phyloP scores from a whole-genome alignment of 2,888 invertebrate species.

The Drosophila suboccidentalis region DNA sequence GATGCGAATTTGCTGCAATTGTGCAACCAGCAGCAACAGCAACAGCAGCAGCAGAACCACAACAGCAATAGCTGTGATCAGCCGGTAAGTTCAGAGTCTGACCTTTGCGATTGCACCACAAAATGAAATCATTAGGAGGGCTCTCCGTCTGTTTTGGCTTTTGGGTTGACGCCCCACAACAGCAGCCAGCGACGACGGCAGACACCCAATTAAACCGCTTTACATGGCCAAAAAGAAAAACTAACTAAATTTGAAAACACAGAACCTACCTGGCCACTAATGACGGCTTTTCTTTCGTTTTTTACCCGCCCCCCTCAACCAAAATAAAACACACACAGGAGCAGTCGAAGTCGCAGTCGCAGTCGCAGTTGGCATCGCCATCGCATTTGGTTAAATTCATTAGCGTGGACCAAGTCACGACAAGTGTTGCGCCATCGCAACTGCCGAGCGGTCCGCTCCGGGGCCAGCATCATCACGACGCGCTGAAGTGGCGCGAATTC shows the following conservation, averaged over 20 bases:
- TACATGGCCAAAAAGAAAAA: conserved; percentile 58
- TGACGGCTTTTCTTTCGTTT: conserved; percentile 51
- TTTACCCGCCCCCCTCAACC: conserved; percentile 20
- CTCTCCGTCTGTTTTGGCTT: conserved; percentile 47
- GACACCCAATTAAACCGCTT: conserved; percentile 83
- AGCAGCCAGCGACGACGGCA: conserved; percentile 5
- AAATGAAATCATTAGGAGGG: conserved; percentile 72
- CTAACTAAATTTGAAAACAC: conserved; percentile 21
- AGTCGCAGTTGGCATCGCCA: conserved; percentile 59
- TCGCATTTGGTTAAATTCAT: conserved; percentile 84
- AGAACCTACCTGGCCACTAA: conserved; percentile 76
- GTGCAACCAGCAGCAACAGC: conserved; percentile 71
- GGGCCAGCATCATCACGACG: conserved; percentile 89
- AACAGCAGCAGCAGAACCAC: conserved; percentile 53
- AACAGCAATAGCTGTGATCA: conserved; percentile 62
- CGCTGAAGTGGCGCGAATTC: conserved; percentile 91
- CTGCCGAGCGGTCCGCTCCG: conserved; percentile 77
- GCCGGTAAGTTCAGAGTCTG: conserved; percentile 70
- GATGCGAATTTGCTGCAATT: conserved; percentile 82
- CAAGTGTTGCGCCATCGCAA: conserved; percentile 85
- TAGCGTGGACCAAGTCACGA: conserved; percentile 85
- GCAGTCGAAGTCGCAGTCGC: conserved; percentile 31
- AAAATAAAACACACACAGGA: conserved; percentile 38
- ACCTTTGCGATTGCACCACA: conserved; percentile 73
- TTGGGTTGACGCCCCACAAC: conserved; percentile 71